A percentile compares a stretch with the other conserved stretches of the same genome.
Evolutionary conservation across 1,140 invertebrate species (phyloP).

Genomic region (Conopomorpha cramerella): DNA sequence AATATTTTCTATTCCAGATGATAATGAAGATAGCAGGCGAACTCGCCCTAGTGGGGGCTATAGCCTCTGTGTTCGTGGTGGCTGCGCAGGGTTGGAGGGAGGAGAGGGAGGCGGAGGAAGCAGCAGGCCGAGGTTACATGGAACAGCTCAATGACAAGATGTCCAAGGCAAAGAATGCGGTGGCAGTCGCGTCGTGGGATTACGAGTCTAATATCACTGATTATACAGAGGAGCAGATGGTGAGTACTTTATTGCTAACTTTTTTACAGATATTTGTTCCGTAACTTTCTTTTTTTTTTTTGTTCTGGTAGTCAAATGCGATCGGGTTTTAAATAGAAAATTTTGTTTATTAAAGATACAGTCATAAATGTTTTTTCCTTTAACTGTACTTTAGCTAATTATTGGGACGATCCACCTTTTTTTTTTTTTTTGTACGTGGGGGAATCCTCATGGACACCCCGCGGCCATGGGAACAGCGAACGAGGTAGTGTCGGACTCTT

Average conservation of each 20-base stretch:
- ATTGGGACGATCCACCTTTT: too few relatives aligned
- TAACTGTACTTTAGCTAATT: too few relatives aligned
- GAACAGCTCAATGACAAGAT: slow-evolving; percentile 59
- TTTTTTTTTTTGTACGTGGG: too few relatives aligned
- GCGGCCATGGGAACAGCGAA: too few relatives aligned
- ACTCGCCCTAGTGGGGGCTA: slow-evolving; percentile 41
- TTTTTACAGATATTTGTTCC: too few relatives aligned
- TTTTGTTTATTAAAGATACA: slow-evolving; percentile 2
- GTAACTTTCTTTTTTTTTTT: too few relatives aligned
- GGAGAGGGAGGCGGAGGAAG: slow-evolving; percentile 61
- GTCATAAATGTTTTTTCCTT: slow-evolving; percentile 2
- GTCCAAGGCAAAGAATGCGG: slow-evolving; percentile 60
- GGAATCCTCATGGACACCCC: too few relatives aligned
- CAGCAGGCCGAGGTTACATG: slow-evolving; percentile 64
- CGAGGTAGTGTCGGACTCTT: too few relatives aligned
- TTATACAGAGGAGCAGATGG: slow-evolving; percentile 65
- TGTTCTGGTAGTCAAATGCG: too few relatives aligned
- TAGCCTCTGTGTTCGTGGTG: slow-evolving; percentile 48
- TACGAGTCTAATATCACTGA: slow-evolving; percentile 76
- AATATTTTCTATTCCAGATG: slow-evolving; percentile 16
- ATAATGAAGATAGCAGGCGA: slow-evolving; percentile 41
- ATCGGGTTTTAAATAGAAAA: too few relatives aligned
- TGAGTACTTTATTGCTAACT: slow-evolving; percentile 19
- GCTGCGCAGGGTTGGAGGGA: slow-evolving; percentile 52
- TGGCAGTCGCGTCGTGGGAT: slow-evolving; percentile 65